A percentile compares a stretch with the other conserved stretches of the same genome.
Conservation (phyloP, 2,113 vertebrate species). For the Steatornis caripensis region DNA sequence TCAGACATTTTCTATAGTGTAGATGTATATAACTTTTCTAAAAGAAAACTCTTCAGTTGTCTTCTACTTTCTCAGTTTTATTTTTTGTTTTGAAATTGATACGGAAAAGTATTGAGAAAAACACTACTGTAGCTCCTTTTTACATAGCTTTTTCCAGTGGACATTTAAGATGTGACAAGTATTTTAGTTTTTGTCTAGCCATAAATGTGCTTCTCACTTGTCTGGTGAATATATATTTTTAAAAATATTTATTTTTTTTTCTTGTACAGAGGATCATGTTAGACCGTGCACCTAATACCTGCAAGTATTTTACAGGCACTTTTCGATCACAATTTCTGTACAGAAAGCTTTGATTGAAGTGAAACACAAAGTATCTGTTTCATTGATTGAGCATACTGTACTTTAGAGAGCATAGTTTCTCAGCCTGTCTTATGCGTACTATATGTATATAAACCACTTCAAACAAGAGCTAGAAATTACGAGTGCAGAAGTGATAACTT, state of each 20-base stretch:
- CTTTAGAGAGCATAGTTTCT: neutral
- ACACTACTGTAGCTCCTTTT: neutral
- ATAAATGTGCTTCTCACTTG: neutral
- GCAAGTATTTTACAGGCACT: neutral
- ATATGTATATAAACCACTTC: neutral
- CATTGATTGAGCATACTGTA: neutral
- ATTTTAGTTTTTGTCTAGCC: neutral
- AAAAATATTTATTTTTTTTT: neutral
- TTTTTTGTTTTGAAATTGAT: neutral
- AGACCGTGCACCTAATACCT: neutral
- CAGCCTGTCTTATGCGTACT: neutral
- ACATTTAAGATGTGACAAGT: neutral
- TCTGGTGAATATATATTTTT: neutral
- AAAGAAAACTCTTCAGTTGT: neutral
- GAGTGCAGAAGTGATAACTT: neutral
- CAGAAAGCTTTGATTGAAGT: neutral
- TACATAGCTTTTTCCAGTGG: neutral
- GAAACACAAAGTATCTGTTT: neutral
- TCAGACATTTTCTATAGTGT: neutral
- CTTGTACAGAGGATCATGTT: too few relatives aligned
- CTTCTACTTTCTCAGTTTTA: neutral
- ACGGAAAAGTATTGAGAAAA: neutral
- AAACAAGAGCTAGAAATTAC: neutral
- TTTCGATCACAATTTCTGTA: neutral
- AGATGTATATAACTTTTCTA: neutral